These are phyloP conservation scores for Micrastur ruficollis DNA, from an alignment of 2,797 vertebrate species.

Conservation along the genomic window DNA sequence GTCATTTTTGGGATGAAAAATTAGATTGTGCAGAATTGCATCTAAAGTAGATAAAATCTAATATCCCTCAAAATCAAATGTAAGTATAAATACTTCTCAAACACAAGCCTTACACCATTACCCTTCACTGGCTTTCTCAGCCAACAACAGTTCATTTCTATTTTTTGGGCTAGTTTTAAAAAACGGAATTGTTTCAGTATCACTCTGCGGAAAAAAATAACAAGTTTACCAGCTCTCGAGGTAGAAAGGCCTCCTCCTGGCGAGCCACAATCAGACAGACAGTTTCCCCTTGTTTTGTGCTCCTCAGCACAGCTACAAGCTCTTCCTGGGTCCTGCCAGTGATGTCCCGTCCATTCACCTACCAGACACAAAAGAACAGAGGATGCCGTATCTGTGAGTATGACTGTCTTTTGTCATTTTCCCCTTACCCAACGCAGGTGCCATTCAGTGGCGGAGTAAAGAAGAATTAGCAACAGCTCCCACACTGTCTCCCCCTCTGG, in stretches of 20 bases:
- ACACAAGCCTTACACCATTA: background rate
- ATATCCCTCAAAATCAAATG: background rate
- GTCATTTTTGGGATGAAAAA: conserved; percentile 57
- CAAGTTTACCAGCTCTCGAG: conserved; percentile 91
- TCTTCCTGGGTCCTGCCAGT: conserved; percentile 90
- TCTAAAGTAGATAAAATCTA: conserved; percentile 30
- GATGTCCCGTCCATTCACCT: conserved; percentile 94
- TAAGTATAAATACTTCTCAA: background rate
- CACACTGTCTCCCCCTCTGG: background rate
- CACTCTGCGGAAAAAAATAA: background rate
- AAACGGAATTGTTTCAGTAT: background rate
- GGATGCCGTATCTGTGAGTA: background rate
- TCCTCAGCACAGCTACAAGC: conserved; percentile 90
- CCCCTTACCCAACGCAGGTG: background rate
- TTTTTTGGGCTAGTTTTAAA: background rate
- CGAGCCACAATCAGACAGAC: conserved; percentile 87
- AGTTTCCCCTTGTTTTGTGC: conserved; percentile 91
- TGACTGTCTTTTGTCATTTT: background rate
- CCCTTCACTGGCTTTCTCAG: background rate
- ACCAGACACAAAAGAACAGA: background rate
- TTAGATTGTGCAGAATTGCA: conserved; percentile 25
- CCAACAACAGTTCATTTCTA: background rate
- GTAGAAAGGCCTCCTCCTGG: conserved; percentile 90
- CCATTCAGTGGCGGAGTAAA: background rate
- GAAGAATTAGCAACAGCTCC: background rate